Base-by-base conservation (phyloP, 2,113 vertebrate species). In the Sylvia atricapilla region DNA sequence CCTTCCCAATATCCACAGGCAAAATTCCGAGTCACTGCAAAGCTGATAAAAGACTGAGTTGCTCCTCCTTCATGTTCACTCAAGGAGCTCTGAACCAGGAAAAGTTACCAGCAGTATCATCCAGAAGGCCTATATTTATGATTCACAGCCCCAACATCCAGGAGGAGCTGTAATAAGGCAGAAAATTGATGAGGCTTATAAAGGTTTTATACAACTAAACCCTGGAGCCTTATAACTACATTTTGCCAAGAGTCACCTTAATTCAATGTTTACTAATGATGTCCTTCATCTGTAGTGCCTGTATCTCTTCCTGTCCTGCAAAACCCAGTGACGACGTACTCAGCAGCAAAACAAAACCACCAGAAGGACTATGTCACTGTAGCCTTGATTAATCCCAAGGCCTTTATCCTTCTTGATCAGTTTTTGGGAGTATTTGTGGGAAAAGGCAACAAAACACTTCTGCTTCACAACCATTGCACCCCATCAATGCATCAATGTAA, bases 141-240 rank as follows among this genome's bases (percentile, higher is more conserved):
- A 96, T 96, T 80, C 89, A 84, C 87, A 93, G 89, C 74, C 70
- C 89, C 93, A 94, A 66, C 88, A 92, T 80, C 73, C 92, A 93
- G 90, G 85, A 95, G 84, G 76, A 94, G 44, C 92, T 56, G 83
- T 94, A 97, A 96, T 78, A 94, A 92, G 92, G 84, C 88, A 89
- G 80, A 90, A 93, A 96, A 97, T 92, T 96, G 92, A 96, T 97
- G 95, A 94, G 76, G 49, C 83, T 94, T 96, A 93, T 96, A 97
- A 96, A 93, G 76, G 76, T 76, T 96, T 97, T 87, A 75, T 89
- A 89, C 92, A 95, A 81, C 83, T 49, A 69, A 86, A 86, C 82
- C 94, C 93, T 53, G 86, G 72, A 95, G 92, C 94, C 80, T 94
- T 93, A 68, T 92, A 94, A 90, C 93, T 81, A 8, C 90, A 39